Evolutionary conservation across 2,888 invertebrate species (phyloP), one percentile per base, ranked within the genome.

Genomic region (Ornithoptera priamus): DNA sequence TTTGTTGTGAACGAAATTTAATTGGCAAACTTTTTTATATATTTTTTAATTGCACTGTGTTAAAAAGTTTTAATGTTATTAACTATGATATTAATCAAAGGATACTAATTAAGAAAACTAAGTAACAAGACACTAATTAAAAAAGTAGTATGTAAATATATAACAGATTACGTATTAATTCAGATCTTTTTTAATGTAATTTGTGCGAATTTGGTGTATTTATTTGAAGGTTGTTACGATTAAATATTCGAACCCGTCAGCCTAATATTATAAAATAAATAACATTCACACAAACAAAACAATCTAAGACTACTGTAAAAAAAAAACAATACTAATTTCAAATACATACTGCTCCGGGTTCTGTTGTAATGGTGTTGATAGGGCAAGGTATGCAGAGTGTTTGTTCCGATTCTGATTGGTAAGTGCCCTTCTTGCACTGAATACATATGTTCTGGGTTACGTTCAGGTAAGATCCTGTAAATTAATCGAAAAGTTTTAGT

Each of bases 401-500:
- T 82, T 99, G 97, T 81, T 98, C 97, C 0, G 96, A 94, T 79
- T 97, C 97, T 1, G 98, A 94, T 85, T 98, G 99, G 85, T 97
- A 99, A 70, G 95, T 97, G 74, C 98, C 98, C 85, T 97, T 97
- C 76, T 96, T 96, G 85, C 99, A 99, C 72, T 95, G 94, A 65
- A 97, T 92, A 82, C 99, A 99, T 77, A 95, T 95, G 84, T 98
- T 98, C 72, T 96, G 93, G 0, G 97, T 97, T 30, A 95, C 95
- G 85, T 98, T 97, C 77, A 99, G 93, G 86, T 96, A 97, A 22
- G 96, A 96, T 68, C 98, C 96, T 93, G 83, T 6, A 87, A 83
- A 64, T 63, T 15, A 65, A 24, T 22, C 1, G 50, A 30, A 58
- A n/a, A 17, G 18, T 53, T 4, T 12, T 53, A 6, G n/a, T 53